Base-by-base conservation (phyloP, 2,113 vertebrate species). In the Ursus arctos region DNA sequence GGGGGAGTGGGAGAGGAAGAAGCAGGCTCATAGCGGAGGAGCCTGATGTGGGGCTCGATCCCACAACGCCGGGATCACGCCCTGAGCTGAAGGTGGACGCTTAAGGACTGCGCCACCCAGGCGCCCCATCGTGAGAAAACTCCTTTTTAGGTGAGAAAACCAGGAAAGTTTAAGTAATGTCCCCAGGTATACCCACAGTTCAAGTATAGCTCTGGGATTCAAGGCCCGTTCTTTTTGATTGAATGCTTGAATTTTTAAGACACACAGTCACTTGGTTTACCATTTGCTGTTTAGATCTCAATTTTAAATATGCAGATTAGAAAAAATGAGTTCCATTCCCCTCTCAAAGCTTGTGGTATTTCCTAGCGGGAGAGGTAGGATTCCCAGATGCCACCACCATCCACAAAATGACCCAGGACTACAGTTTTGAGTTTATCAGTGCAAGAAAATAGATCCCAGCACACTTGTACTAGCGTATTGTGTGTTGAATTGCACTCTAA, bases 231-330 rank as follows among this genome's bases (percentile, higher is more conserved):
- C 31, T 36, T 89, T 77, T 36, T 74, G 55, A 76, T n/a, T 69
- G 49, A 15, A 6, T 76, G 11, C 6, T 74, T 84, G 15, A 94
- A 91, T 26, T 69, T 28, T 28, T 49, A 43, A 65, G 31, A 87
- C 31, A 90, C 57, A n/a, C 2, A 53, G 43, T 47, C 69, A 19
- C 19, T 57, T 94, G 22, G 22, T 57, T 97, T 97, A 43, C 22
- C 11, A 40, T 51, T 96, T 92, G 76, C 59, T 76, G 79, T 87
- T 86, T 69, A 74, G 24, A 88, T 90, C 8, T 94, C 36, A 28
- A 7, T 77, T 94, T 95, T 47, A 97, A 94, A 74, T 79, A 79
- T 43, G 74, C 15, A 19, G 3, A 28, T 79, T 84, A 28, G 3
- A 43, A 43, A 15, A 72, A 77, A 19, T 10, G 15, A 63, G 10